Evolutionary conservation across 2,888 invertebrate species (phyloP), one percentile per base, ranked within the genome.

Genomic region (Hirudinaria manillensis): DNA sequence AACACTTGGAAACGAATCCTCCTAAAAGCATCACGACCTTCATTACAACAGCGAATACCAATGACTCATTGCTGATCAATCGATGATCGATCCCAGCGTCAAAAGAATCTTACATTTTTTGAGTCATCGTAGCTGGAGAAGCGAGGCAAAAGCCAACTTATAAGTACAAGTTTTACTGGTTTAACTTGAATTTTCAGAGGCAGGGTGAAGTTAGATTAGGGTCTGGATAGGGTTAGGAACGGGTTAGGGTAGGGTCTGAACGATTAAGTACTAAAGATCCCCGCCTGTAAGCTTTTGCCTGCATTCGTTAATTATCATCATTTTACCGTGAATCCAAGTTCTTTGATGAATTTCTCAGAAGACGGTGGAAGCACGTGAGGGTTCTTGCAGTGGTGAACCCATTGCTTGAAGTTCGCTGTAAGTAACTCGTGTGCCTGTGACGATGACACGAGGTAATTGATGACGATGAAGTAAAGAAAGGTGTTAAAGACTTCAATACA

Each of bases 401-500:
- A 72, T 3, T 72, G 16, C 55, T 72, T 72, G 55, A 72, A 72
- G 55, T 72, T 32, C 51, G 45, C 21, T 4, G 72, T 72, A 29
- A 72, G 72, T 27, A 72, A n/a, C 32, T 72, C 72, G 34, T 72
- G 53, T 3, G 72, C 53, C 72, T 72, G 72, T 66, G 24, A 66
- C 13, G n/a, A 24, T 66, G 66, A 27, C 13, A 24, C 16, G 55
- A n/a, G n/a, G n/a, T n/a, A n/a, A n/a, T n/a, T 45, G 45, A 16
- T 16, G 10, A 16, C 45, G 16, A 45, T 45, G 45, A 45, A 6
- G 36, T 36, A 36, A 3, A 36, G 36, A 3, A 36, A 6, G 3
- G 10, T 38, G n/a, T 38, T 38, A 38, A 38, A 6, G 3, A 38
- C 10, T 24, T 56, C 6, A 56, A 7, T 56, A 56, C 13, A 56